Percentiles rank a stretch among this genome's conserved stretches.
Evolutionary conservation across 2,888 invertebrate species (phyloP).

Genomic region (Drosophila mimica): DNA sequence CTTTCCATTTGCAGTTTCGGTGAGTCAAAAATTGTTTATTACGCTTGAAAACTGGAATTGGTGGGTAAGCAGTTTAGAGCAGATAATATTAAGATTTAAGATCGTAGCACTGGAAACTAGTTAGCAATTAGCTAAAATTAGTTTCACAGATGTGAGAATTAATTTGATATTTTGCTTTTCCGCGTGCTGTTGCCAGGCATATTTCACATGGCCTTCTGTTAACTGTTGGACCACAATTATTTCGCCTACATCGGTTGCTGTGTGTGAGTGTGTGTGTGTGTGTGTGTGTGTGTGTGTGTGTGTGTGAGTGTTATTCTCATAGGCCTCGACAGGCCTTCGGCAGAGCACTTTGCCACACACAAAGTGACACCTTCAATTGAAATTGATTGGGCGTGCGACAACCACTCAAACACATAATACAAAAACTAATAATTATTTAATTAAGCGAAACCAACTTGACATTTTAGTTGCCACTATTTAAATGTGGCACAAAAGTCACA

Average conservation of each 20-base stretch:
- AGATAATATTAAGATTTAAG: background rate
- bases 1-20: slow-evolving; percentile 71
- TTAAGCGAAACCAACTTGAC: slow-evolving; percentile 23
- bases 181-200: slow-evolving; percentile 12
- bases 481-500: slow-evolving; percentile 20
- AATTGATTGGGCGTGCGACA: slow-evolving; percentile 65
- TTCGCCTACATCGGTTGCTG: slow-evolving; percentile 62
- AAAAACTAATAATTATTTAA: slow-evolving; percentile 37
- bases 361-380: slow-evolving; percentile 77
- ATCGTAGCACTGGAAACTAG: background rate
- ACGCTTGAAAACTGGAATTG: slow-evolving; percentile 2
- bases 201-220: slow-evolving; percentile 43
- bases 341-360: slow-evolving; percentile 23
- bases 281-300: background rate
- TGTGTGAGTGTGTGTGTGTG: slow-evolving; percentile 1
- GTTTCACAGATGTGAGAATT: background rate
- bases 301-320: slow-evolving; percentile 6
- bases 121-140: slow-evolving; percentile 1
- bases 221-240: slow-evolving; percentile 35
- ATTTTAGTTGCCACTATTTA: slow-evolving; percentile 5
- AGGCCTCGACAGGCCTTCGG: slow-evolving; percentile 51
- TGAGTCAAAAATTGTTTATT: slow-evolving; percentile 45
- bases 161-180: background rate
- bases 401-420: slow-evolving; percentile 22
- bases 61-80: background rate